Base-by-base conservation (phyloP, 2,113 vertebrate species). In the Anoura caudifer region DNA sequence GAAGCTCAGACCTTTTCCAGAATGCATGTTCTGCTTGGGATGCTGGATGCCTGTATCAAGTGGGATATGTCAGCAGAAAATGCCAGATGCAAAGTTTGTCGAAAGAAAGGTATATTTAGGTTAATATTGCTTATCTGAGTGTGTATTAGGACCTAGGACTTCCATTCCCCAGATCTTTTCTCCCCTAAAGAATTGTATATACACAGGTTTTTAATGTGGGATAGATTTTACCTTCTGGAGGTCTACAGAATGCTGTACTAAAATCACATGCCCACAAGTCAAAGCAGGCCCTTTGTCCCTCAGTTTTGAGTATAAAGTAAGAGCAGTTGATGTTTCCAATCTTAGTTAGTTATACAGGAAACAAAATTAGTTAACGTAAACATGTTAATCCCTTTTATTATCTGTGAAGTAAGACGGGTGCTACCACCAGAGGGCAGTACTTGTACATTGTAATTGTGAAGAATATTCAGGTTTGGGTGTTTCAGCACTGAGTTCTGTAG, bases 41-140 rank as follows among this genome's bases (percentile, higher is more conserved):
- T 99, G 99, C 98, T 99, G 91, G 99, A 99, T 50, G 99, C 99
- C 41, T 99, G 99, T 96, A 99, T 99, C 98, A 99, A 99, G 97
- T 99, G 99, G 99, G 99, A 99, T 97, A 99, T 99, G 99, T 99
- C 99, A 0, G 99, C 99, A 4, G 99, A 99, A 98, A 99, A 99
- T 38, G 99, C 99, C 72, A 98, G 99, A 69, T 99, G 99, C 98
- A 99, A 99, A 99, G 99, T 99, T 86, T 99, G 99, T 97, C 99
- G 99, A 69, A 99, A 98, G 98, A 99, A 99, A 99, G 99, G 99
- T 99, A 97, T 70, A 19, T 73, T 56, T 72, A 90, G 54, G 69
- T 43, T 26, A 54, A 1, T 67, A 20, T 43, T 56, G 38, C 50
- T 50, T 24, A 33, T 80, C 45, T 76, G 31, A 82, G n/a, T 59